Conservation (phyloP, 2,113 vertebrate species). For the Phalacrocorax pelagicus region DNA sequence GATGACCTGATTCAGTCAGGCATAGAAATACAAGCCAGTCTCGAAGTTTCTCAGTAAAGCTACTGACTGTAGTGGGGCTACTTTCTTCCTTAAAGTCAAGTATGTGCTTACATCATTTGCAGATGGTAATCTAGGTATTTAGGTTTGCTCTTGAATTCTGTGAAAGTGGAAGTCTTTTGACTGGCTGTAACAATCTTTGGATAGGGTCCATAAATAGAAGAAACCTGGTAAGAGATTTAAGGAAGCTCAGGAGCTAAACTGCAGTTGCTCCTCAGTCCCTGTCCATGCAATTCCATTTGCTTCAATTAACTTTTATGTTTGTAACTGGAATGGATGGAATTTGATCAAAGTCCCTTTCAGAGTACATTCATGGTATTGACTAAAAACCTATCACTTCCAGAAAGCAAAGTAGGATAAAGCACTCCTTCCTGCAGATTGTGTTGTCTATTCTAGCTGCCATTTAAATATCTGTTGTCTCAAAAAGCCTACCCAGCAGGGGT, state of each 20-base stretch:
- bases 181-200: not conserved
- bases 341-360: not conserved
- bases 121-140: not conserved
- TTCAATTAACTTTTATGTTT: conserved; percentile 16
- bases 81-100: not conserved
- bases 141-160: not conserved
- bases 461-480: not conserved
- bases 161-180: not conserved
- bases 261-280: accelerated
- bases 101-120: not conserved
- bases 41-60: not conserved
- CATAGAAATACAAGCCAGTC: conserved; percentile 8
- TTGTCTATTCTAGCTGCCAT: not conserved
- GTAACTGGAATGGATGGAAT: not conserved
- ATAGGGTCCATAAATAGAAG: not conserved
- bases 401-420: not conserved
- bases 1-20: conserved; percentile 47
- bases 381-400: not conserved
- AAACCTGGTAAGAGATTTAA: not conserved
- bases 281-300: not conserved
- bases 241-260: not conserved
- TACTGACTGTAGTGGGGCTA: not conserved
- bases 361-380: not conserved
- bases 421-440: not conserved
- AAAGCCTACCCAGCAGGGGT: not conserved